A percentile compares a stretch with the other conserved stretches of the same genome.
phyloP scores from a whole-genome alignment of 2,888 invertebrate species.

The Orthonevra nobilis region DNA sequence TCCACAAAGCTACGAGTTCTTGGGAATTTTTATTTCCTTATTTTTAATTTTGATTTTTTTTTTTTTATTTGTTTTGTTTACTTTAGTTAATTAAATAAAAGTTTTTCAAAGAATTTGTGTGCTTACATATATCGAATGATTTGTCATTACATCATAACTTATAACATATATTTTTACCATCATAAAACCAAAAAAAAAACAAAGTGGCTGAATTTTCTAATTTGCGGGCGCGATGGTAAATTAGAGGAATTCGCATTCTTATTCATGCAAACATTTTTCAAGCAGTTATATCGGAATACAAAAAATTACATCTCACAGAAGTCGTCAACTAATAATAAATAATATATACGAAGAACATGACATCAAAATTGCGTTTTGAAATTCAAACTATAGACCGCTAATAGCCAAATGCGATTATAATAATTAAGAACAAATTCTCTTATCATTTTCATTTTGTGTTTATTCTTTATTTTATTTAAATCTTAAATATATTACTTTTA shows the following conservation, averaged over 20 bases:
- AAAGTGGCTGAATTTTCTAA: slow-evolving; percentile 75
- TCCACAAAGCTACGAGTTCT: slow-evolving; percentile 54
- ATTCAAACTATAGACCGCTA: neutral
- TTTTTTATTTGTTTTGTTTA: slow-evolving; percentile 7
- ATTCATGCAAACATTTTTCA: neutral
- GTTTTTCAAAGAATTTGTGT: slow-evolving; percentile 63
- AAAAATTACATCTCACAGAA: no score
- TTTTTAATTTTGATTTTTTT: slow-evolving; percentile 11
- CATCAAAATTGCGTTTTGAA: slow-evolving; percentile 5
- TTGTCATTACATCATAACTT: slow-evolving; percentile 28
- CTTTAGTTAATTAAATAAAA: no score
- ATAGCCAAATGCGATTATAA: neutral
- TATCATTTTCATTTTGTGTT: slow-evolving; percentile 11
- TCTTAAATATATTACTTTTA: slow-evolving; percentile 23
- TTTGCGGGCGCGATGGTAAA: slow-evolving; percentile 78
- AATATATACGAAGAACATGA: neutral
- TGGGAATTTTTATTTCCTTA: slow-evolving; percentile 64
- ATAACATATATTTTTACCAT: slow-evolving; percentile 38
- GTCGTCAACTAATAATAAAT: neutral
- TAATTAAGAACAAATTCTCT: neutral
- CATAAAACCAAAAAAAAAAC: slow-evolving; percentile 9
- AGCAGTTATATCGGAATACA: no score
- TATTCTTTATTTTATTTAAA: no score
- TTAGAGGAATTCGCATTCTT: slow-evolving; percentile 76
- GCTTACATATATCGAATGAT: slow-evolving; percentile 50